Conservation (phyloP, 2,888 invertebrate species). For the Melanophora roralis region DNA sequence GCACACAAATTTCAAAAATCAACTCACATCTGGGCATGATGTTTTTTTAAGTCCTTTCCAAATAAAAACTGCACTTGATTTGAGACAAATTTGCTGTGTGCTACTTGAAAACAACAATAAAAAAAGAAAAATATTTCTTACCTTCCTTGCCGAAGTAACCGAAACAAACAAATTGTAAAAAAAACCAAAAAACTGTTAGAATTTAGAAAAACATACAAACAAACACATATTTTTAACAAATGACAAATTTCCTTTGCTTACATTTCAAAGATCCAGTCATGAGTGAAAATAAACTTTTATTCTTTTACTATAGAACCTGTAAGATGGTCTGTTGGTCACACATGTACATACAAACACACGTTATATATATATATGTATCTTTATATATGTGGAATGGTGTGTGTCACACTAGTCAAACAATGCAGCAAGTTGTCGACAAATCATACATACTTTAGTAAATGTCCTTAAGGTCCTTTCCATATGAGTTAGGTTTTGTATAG, state of each 20-base stretch:
- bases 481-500: too few relatives aligned
- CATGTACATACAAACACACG: slow-evolving; percentile 5
- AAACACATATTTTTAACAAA: slow-evolving; percentile 38
- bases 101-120: slow-evolving; percentile 50
- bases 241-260: slow-evolving; percentile 62
- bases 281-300: slow-evolving; percentile 60
- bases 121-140: slow-evolving; percentile 35
- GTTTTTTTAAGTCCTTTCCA: slow-evolving; percentile 54
- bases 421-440: slow-evolving; percentile 63
- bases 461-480: slow-evolving; percentile 38
- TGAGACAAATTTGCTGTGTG: slow-evolving; percentile 55
- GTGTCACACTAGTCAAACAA: slow-evolving; percentile 21
- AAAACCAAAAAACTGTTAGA: slow-evolving; percentile 35
- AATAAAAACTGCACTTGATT: slow-evolving; percentile 60
- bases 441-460: slow-evolving; percentile 56
- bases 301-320: slow-evolving; percentile 9
- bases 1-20: slow-evolving; percentile 56
- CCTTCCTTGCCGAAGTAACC: slow-evolving; percentile 29
- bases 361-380: background rate
- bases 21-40: slow-evolving; percentile 55
- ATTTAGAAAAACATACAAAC: slow-evolving; percentile 25
- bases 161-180: background rate
- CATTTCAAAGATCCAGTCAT: slow-evolving; percentile 58
- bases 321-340: slow-evolving; percentile 20
- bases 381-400: background rate